These are phyloP conservation scores for Falco punctatus DNA, from an alignment of 2,113 vertebrate species.

Conservation along the genomic window DNA sequence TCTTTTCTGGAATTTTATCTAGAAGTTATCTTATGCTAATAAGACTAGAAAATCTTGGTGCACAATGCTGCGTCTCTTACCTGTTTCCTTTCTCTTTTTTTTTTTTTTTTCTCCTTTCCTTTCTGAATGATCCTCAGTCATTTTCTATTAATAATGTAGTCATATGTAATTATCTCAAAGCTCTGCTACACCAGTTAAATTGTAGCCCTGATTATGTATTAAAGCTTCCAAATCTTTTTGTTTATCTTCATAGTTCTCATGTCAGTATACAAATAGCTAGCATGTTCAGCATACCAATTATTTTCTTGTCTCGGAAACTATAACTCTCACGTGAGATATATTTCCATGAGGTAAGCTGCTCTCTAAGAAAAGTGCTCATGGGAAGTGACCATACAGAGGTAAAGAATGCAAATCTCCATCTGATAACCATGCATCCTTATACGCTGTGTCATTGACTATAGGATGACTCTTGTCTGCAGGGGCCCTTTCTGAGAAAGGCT, in stretches of 20 bases:
- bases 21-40: background rate
- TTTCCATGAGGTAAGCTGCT: background rate
- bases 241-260: background rate
- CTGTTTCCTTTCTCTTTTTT: background rate
- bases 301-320: background rate
- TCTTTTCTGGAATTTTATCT: background rate
- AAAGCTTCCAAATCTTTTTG: background rate
- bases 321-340: background rate
- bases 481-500: too few relatives aligned
- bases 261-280: background rate
- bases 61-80: background rate
- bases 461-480: background rate
- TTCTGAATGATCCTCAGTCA: background rate
- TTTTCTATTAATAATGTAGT: background rate
- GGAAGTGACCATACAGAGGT: accelerated
- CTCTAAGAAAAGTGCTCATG: background rate
- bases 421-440: accelerated
- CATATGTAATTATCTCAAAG: background rate
- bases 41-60: background rate
- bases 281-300: background rate
- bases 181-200: background rate
- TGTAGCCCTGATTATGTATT: background rate
- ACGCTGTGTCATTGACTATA: accelerated
- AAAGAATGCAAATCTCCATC: background rate
- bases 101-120: background rate